Conservation (phyloP, 1,140 invertebrate genomes). For the Idris sp. region DNA sequence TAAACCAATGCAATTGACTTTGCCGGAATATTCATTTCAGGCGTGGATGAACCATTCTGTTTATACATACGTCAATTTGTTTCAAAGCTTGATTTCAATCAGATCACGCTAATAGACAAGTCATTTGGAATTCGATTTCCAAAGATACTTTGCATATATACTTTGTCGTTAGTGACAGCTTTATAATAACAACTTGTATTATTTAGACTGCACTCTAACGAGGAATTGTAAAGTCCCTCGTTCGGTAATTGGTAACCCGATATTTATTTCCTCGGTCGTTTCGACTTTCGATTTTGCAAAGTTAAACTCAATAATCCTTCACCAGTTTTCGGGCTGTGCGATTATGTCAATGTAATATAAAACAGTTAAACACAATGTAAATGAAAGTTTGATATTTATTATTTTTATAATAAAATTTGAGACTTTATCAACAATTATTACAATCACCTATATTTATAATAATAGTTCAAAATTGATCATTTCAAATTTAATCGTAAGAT, state of each 20-base stretch:
- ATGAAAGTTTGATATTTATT: too few species aligned
- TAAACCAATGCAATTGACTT: slow-evolving; percentile 55
- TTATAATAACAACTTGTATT: slow-evolving; percentile 48
- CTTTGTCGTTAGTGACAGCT: slow-evolving; percentile 48
- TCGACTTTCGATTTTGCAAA: slow-evolving; percentile 5
- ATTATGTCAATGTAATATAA: too few species aligned
- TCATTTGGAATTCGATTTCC: slow-evolving; percentile 51
- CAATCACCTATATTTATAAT: too few species aligned
- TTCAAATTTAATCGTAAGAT: too few species aligned
- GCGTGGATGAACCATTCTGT: slow-evolving; percentile 51
- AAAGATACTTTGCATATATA: slow-evolving; percentile 36
- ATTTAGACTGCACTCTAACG: slow-evolving; percentile 23
- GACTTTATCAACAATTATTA: too few species aligned
- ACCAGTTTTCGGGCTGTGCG: too few species aligned
- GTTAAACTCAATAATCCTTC: too few species aligned
- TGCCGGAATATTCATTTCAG: slow-evolving; percentile 53
- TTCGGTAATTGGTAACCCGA: slow-evolving; percentile 50
- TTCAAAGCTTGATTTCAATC: slow-evolving; percentile 58
- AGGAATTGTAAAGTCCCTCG: slow-evolving; percentile 20
- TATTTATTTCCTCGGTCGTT: slow-evolving; percentile 49
- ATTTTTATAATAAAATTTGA: too few species aligned
- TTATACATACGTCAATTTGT: slow-evolving; percentile 57
- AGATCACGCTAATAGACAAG: slow-evolving; percentile 53
- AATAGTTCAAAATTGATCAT: too few species aligned
- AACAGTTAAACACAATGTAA: too few species aligned